Evolutionary conservation across 2,888 invertebrate species (phyloP).

Genomic region (Peribatodes rhomboidaria): DNA sequence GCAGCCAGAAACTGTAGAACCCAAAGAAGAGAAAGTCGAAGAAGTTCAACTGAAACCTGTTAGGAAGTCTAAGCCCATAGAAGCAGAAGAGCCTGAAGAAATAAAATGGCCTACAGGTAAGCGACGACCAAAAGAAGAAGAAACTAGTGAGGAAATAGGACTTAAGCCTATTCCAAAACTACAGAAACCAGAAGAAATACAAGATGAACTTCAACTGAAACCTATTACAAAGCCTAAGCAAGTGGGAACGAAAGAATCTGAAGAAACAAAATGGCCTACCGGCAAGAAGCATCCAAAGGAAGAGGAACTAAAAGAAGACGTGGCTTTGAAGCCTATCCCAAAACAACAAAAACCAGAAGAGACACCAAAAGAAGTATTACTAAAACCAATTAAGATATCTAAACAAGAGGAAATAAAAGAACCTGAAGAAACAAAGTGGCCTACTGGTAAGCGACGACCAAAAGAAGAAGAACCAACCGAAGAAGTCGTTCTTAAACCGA

Average conservation of each 20-base stretch:
- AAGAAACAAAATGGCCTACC: slow-evolving; percentile 37
- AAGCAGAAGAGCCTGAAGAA: slow-evolving; percentile 38
- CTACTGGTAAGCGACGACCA: slow-evolving; percentile 27
- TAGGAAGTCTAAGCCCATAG: slow-evolving; percentile 41
- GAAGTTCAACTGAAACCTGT: slow-evolving; percentile 54
- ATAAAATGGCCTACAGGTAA: slow-evolving; percentile 55
- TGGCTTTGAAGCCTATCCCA: slow-evolving; percentile 46
- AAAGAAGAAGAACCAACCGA: slow-evolving; percentile 59
- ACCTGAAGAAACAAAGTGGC: slow-evolving; percentile 69
- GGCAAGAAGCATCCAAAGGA: slow-evolving; percentile 61
- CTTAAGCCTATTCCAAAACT: slow-evolving; percentile 59
- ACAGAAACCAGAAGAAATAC: slow-evolving; percentile 58
- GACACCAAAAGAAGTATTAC: slow-evolving; percentile 66
- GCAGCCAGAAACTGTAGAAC: slow-evolving; percentile 58
- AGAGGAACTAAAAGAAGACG: slow-evolving; percentile 54
- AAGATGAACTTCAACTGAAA: slow-evolving; percentile 57
- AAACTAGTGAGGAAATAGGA: slow-evolving; percentile 61
- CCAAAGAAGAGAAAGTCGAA: slow-evolving; percentile 66
- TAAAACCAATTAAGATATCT: slow-evolving; percentile 60
- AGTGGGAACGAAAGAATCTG: slow-evolving; percentile 49
- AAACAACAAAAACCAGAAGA: slow-evolving; percentile 34
- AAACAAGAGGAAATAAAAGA: slow-evolving; percentile 54
- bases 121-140: slow-evolving; percentile 51
- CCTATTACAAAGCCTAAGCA: slow-evolving; percentile 56
- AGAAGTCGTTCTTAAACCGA: slow-evolving; percentile 57